Evolutionary conservation across 2,797 vertebrate genomes (phyloP), one percentile per base, ranked within the genome.

Genomic region (Cuculus canorus): DNA sequence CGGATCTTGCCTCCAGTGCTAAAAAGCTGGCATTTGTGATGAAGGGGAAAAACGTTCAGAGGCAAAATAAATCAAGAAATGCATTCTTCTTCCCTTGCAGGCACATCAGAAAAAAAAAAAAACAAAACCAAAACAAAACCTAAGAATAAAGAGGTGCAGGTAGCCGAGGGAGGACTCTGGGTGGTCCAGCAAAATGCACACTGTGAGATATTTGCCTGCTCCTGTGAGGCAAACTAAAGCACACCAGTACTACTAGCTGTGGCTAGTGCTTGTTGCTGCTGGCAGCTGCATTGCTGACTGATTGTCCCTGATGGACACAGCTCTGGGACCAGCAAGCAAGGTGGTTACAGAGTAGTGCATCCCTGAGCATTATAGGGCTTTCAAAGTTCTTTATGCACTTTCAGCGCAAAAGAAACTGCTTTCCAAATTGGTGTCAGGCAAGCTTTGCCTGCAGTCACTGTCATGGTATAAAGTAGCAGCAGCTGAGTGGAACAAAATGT

Each of bases 241-340:
- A 32, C 59, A n/a, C 9, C 14, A 0, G 0, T 5, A 17, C 10
- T 30, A 15, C 43, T 11, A 21, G 64, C 76, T 1, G 0, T 65
- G 33, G 33, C 17, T 18, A 33, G 32, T 43, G 70, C 71, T 79
- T 14, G 3, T 37, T 1, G 10, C 53, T 69, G 65, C 61, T 84
- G 86, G 57, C 45, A 68, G 47, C 57, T 28, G 60, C 17, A 4
- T 1, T 56, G 48, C 70, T 60, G 57, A 25, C 32, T 21, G 54
- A 33, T 23, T 3, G 4, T 43, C 56, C 52, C 60, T 22, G 35
- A 18, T 19, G 22, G 88, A 63, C 79, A 37, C 35, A 33, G 48
- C 48, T 73, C 60, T 68, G 76, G 61, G 37, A 75, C n/a, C 53
- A 64, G 64, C 0, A 0, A 45, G 56, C 0, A 6, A 53, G 52